A percentile compares a stretch with the other conserved stretches of the same genome.
These are phyloP conservation scores for Anorthoa munda DNA, from an alignment of 2,888 invertebrate genomes.

Conservation along the genomic window DNA sequence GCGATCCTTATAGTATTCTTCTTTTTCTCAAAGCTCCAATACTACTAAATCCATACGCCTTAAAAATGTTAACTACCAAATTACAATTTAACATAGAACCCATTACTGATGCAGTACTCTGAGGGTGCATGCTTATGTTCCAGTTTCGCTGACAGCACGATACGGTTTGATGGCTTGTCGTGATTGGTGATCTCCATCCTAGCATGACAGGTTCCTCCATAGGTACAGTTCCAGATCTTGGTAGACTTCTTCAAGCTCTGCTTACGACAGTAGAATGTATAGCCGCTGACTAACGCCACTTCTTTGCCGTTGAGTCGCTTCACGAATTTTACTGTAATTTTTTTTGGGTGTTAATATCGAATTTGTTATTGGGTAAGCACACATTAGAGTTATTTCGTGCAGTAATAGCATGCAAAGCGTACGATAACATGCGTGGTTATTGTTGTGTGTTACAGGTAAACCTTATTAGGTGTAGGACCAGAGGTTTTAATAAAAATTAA, in stretches of 20 bases:
- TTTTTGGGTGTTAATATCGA: conserved; percentile 3
- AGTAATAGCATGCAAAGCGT: background rate
- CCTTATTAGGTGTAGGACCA: background rate
- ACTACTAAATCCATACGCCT: background rate
- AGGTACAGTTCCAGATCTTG: conserved; percentile 61
- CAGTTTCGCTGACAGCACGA: conserved; percentile 47
- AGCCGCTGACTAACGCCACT: conserved; percentile 59
- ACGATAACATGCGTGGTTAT: background rate
- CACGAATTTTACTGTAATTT: conserved; percentile 47
- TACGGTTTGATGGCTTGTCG: conserved; percentile 29
- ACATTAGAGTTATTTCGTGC: conserved; percentile 6
- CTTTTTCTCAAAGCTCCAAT: background rate
- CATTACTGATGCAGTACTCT: conserved; percentile 55
- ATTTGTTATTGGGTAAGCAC: background rate
- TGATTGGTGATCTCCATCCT: conserved; percentile 51
- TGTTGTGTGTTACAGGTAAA: conserved; percentile 1
- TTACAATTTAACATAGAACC: conserved; percentile 53
- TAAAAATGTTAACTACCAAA: background rate
- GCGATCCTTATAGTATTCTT: background rate
- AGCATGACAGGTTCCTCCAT: conserved; percentile 40
- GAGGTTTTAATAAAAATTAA: background rate
- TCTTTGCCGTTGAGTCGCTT: conserved; percentile 52
- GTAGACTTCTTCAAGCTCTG: conserved; percentile 46
- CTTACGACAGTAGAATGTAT: conserved; percentile 50
- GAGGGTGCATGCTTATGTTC: conserved; percentile 62